Percentiles rank a stretch among this genome's conserved stretches.
Conservation (phyloP, 1,140 invertebrate genomes). For the Uloborus diversus region DNA sequence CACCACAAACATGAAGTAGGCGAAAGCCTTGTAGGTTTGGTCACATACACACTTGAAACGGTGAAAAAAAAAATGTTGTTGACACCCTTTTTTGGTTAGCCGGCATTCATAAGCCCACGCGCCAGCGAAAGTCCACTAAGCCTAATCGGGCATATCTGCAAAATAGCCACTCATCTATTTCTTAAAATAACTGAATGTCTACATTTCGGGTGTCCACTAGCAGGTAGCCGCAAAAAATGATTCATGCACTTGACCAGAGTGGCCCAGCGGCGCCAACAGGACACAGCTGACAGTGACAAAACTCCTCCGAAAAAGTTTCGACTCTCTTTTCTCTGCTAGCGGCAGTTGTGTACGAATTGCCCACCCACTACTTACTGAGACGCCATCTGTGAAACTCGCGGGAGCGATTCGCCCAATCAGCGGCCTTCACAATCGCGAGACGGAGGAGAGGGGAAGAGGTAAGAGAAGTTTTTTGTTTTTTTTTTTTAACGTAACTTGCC, state of each 20-base stretch:
- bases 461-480: too few relatives aligned
- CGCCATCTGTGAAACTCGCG: slow-evolving; percentile 18
- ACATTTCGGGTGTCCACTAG: not conserved
- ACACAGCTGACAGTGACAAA: slow-evolving; percentile 32
- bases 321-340: not conserved
- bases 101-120: slow-evolving; percentile 39
- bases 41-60: slow-evolving; percentile 6
- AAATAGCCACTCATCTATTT: not conserved
- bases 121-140: not conserved
- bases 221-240: slow-evolving; percentile 7
- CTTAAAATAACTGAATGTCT: not conserved
- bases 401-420: slow-evolving; percentile 6
- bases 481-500: too few relatives aligned
- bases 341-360: not conserved
- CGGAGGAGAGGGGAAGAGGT: too few relatives aligned
- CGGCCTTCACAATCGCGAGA: not conserved
- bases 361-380: slow-evolving; percentile 6
- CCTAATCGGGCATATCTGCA: slow-evolving; percentile 32
- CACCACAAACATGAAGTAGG: slow-evolving; percentile 32
- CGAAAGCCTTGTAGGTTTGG: slow-evolving; percentile 21
- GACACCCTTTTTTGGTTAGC: slow-evolving; percentile 50
- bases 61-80: slow-evolving; percentile 26
- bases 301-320: slow-evolving; percentile 27
- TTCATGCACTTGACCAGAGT: slow-evolving; percentile 27
- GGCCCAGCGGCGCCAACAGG: not conserved